Evolutionary conservation across 1,140 invertebrate species (phyloP), one percentile per base, ranked within the genome.

Genomic region (Euschistus heros): DNA sequence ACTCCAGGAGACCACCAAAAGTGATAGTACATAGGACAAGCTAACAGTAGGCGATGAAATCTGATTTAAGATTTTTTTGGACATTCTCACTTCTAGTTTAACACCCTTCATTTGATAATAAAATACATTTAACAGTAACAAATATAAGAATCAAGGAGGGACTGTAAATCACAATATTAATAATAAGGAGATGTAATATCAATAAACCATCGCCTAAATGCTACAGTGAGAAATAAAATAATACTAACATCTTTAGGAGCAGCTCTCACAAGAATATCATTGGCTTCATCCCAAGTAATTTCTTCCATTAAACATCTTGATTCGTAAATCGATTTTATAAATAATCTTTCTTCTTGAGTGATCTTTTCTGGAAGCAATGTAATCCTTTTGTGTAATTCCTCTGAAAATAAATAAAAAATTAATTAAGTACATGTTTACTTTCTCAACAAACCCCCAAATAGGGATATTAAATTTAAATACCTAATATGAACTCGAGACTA

Each of bases 211-310:
- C 33, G 30, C 4, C 22, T 65, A 10, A 54, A 27, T 52, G n/a
- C 10, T 59, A 61, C 20, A 13, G 47, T 18, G 13, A 44, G 7
- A 10, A 44, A 44, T 7, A 44, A 44, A 10, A 44, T 13, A 50
- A 65, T 15, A 63, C 33, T 59, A 44, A 64, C 59, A 62, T 72
- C 72, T 73, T 67, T 80, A 1, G 86, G 84, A 66, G 85, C 87
- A 22, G 88, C 84, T 70, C 85, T 82, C 13, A 91, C 78, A 60
- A 92, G 76, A 69, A 92, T 86, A 70, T 89, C 84, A 74, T 91
- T 90, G 1, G 89, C 89, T 77, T 91, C 88, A 65, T 82, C 82
- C 18, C 78, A 71, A 67, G 75, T 86, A 7, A 93, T 76, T 74
- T 92, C 89, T 69, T 85, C 84, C 59, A 87, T 77, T 59, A 77